These are phyloP conservation scores for Zaprionus africanus DNA, from an alignment of 1,140 invertebrate genomes.

Conservation along the genomic window DNA sequence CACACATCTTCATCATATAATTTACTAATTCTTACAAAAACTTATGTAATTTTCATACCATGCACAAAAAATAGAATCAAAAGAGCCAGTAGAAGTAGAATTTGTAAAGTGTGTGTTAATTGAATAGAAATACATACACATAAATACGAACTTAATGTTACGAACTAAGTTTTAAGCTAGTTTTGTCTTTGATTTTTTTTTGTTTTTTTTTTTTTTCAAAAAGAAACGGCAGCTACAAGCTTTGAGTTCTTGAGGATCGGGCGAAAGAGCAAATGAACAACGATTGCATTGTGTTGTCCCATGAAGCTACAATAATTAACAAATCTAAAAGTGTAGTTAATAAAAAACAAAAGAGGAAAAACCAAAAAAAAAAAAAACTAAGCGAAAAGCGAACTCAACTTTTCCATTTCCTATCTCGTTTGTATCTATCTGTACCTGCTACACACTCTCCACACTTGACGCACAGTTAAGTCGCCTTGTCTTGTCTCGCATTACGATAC, in stretches of 20 bases:
- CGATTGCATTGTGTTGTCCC: not conserved
- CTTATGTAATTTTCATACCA: constrained; percentile 66
- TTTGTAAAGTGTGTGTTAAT: not conserved
- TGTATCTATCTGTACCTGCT: not conserved
- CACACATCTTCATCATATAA: constrained; percentile 62
- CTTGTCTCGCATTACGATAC: constrained; percentile 3
- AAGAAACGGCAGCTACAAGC: constrained; percentile 64
- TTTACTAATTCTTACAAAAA: constrained; percentile 79
- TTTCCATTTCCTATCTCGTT: not conserved
- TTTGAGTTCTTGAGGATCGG: constrained; percentile 56
- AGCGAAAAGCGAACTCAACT: constrained; percentile 2
- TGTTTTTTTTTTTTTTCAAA: constrained; percentile 13
- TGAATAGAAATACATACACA: constrained; percentile 28
- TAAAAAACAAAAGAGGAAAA: not conserved
- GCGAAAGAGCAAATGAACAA: constrained; percentile 9
- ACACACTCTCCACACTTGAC: constrained; percentile 7
- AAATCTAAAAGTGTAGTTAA: not conserved
- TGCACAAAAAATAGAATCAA: constrained; percentile 42
- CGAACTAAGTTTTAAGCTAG: constrained; percentile 68
- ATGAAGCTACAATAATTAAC: not conserved
- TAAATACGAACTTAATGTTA: constrained; percentile 50
- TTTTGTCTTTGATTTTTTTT: constrained; percentile 31
- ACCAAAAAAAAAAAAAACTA: constrained; percentile 1
- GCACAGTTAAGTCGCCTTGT: constrained; percentile 1
- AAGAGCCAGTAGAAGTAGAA: constrained; percentile 17